Evolutionary conservation across 2,797 vertebrate species (phyloP).

Genomic region (Acanthornis magna): DNA sequence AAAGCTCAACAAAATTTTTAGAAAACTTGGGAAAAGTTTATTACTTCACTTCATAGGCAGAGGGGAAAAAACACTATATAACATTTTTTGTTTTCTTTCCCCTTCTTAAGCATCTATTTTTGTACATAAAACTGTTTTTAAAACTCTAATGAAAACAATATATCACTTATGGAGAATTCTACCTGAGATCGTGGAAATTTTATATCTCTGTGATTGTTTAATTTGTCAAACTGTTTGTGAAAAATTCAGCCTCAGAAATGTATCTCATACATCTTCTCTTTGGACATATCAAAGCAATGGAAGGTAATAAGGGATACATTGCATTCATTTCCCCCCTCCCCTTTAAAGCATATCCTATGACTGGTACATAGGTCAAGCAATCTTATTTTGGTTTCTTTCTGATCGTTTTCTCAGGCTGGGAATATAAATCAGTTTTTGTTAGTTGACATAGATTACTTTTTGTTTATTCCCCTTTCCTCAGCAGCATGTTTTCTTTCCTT

Average conservation of each 20-base stretch:
- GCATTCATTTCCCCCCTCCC: not conserved
- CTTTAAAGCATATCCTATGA: constrained; percentile 21
- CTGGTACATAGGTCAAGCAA: constrained; percentile 47
- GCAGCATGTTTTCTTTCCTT: not conserved
- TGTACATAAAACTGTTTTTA: constrained; percentile 21
- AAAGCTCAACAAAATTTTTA: not conserved
- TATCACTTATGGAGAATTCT: constrained; percentile 48
- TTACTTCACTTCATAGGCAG: not conserved
- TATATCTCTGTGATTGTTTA: constrained; percentile 49
- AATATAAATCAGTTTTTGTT: constrained; percentile 52
- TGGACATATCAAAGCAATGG: constrained; percentile 10
- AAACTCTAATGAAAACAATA: constrained; percentile 48
- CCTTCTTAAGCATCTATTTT: constrained; percentile 2
- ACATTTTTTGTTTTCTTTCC: not conserved
- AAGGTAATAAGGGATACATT: constrained; percentile 35
- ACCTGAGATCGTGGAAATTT: constrained; percentile 33
- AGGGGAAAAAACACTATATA: not conserved
- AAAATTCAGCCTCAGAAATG: constrained; percentile 39
- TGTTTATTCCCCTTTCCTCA: not conserved
- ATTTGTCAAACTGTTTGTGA: constrained; percentile 59
- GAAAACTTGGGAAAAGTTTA: not conserved
- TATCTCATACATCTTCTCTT: constrained; percentile 41
- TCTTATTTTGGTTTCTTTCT: constrained; percentile 46
- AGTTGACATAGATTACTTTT: constrained; percentile 51
- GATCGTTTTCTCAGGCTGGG: constrained; percentile 29